Percentiles rank a stretch among this genome's conserved stretches.
Evolutionary conservation across 2,797 vertebrate species (phyloP).

Genomic region (Garrulus glandarius): DNA sequence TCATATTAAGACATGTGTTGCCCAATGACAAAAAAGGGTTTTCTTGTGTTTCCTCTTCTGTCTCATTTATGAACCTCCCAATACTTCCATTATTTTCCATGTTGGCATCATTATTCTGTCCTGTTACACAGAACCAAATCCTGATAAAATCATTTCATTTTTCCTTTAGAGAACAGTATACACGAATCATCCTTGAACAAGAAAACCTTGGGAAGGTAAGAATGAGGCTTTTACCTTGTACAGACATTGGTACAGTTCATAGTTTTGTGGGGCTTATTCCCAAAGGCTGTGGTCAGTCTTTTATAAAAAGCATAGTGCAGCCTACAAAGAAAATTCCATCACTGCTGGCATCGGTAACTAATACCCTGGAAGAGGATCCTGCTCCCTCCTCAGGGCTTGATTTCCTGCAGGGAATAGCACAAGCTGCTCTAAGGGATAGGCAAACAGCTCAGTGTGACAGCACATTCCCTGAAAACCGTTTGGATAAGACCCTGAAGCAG

Average conservation of each 20-base stretch:
- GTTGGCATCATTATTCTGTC: background rate
- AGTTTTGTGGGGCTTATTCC: background rate
- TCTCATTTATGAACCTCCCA: background rate
- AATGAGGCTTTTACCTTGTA: background rate
- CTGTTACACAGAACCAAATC: background rate
- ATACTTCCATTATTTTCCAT: background rate
- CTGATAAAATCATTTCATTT: background rate
- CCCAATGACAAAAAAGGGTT: background rate
- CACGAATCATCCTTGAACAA: slow-evolving; percentile 91
- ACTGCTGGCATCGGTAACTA: slow-evolving; percentile 46
- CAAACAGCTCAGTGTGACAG: slow-evolving; percentile 29
- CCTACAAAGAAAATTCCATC: slow-evolving; percentile 45
- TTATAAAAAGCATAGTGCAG: slow-evolving; percentile 41
- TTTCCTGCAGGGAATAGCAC: slow-evolving; percentile 46
- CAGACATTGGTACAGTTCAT: background rate
- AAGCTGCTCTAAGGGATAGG: slow-evolving; percentile 35
- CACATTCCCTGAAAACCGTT: slow-evolving; percentile 63
- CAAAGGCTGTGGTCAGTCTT: slow-evolving; percentile 23
- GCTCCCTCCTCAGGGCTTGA: slow-evolving; percentile 20
- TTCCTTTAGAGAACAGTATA: slow-evolving; percentile 88
- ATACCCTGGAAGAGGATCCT: slow-evolving; percentile 54
- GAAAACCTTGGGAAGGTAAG: slow-evolving; percentile 97
- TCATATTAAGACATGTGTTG: background rate
- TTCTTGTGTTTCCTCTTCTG: background rate
- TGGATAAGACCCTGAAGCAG: slow-evolving; percentile 31